These are phyloP conservation scores for Chironomus striatipennis DNA, from an alignment of 1,140 invertebrate species.

Conservation along the genomic window DNA sequence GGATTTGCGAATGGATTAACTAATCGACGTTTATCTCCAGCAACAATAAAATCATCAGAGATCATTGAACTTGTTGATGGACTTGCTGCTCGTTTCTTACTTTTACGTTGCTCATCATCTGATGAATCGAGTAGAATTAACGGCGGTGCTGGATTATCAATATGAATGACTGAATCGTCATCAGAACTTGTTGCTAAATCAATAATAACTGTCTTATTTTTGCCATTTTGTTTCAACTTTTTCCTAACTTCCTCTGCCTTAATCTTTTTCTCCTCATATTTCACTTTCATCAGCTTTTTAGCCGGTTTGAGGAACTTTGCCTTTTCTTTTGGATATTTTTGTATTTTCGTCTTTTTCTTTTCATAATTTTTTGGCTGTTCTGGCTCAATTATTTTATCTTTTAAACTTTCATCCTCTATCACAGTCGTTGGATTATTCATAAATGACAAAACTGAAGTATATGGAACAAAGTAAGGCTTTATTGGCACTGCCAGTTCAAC, in stretches of 20 bases:
- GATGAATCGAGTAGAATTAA: neutral
- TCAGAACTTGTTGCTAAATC: neutral
- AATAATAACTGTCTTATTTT: neutral
- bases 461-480: neutral
- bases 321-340: neutral
- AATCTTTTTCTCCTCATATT: neutral
- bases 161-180: neutral
- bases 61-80: neutral
- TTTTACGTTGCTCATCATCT: neutral
- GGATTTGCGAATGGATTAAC: neutral
- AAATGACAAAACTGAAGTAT: neutral
- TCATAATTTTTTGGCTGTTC: neutral
- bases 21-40: neutral
- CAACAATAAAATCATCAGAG: constrained; percentile 11
- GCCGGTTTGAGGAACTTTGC: neutral
- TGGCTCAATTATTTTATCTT: neutral
- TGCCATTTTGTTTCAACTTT: neutral
- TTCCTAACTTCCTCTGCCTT: neutral
- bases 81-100: neutral
- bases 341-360: neutral
- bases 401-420: neutral
- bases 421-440: neutral
- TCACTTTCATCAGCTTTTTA: neutral
- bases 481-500: neutral
- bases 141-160: neutral